Base-by-base conservation (phyloP, 2,797 vertebrate genomes). In the Gadopsis marmoratus region DNA sequence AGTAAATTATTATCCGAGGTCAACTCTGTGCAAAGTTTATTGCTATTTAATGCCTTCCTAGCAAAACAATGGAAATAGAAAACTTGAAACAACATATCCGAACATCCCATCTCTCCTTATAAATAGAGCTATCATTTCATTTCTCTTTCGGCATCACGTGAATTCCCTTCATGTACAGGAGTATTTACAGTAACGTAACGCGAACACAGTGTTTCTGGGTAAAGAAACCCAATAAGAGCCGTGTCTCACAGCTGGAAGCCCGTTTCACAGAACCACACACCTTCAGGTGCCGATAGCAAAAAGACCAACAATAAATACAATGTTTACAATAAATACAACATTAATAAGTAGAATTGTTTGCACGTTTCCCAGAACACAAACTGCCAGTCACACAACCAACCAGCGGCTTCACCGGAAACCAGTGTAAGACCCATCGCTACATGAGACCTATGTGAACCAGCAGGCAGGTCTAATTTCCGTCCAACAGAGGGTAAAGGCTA, bases 1-100 rank as follows among this genome's bases (percentile, higher is more conserved):
- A 81, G 56, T 63, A 58, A 82, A 75, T 72, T 62, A 67, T 71
- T 39, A 39, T 59, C 65, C 83, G 89, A 92, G 91, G 90, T 92
- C 83, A 83, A 90, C 83, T 89, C 78, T 88, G 88, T 90, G 90
- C 86, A 90, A 80, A 51, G 61, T 92, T 94, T 93, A 94, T 94
- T 94, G 93, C 93, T 92, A 79, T 84, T 75, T 43, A 84, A 90
- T 85, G 78, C 45, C 71, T 78, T 78, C 68, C 72, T 58, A 74
- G 47, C 68, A 88, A 88, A 91, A 88, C 86, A 82, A 78, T 23
- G 59, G 68, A 76, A 84, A 77, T 67, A n/a, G n/a, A 62, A 70
- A 90, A 80, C 73, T 39, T 29, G 1, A 75, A 53, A 68, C 66
- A 43, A 67, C 56, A 33, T 21, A 13, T 50, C 21, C 13, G 5